Base-by-base conservation (phyloP, 2,888 invertebrate genomes). In the Drosophila atroscutellata region DNA sequence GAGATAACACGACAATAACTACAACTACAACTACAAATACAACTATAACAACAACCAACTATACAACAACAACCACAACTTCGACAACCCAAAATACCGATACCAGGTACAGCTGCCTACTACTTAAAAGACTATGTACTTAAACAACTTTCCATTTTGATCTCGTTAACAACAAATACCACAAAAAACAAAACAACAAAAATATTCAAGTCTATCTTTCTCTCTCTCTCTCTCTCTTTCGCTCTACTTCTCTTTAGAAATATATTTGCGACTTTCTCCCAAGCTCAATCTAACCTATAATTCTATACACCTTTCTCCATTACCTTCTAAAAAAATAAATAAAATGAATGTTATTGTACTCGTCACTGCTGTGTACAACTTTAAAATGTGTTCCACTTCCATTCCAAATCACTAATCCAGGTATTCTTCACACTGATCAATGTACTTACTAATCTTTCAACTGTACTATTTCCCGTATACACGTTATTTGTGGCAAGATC, bases 1-100 rank as follows among this genome's bases (percentile, higher is more conserved):
- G 79, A 84, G 90, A 77, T 65, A 85, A 85, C 90, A 89, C 86
- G 90, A 90, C 89, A 89, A 77, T 87, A 89, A 79, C 76, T 70
- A 72, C 70, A 79, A 75, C 71, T 51, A 83, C 72, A 75, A 77
- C 72, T 42, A 81, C 73, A 67, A 75, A 63, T 65, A 72, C 62
- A 72, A 80, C 49, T 59, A 77, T 52, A 66, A 74, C 61, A 64
- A 77, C 0, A 20, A 80, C 26, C n/a, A 55, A 4, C n/a, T 37
- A 37, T 55, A 55, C 75, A 73, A 81, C 70, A 56, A 78, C 70
- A 78, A 87, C 83, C 73, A 88, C 86, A 77, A 81, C 78, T 79
- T 77, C 84, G 77, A 77, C 82, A 87, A 83, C 90, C 86, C 91
- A 75, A 73, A 81, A 80, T 90, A 83, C 86, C 76, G 91, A 89